Base-by-base conservation (phyloP, 2,113 vertebrate genomes). In the Clupea harengus region DNA sequence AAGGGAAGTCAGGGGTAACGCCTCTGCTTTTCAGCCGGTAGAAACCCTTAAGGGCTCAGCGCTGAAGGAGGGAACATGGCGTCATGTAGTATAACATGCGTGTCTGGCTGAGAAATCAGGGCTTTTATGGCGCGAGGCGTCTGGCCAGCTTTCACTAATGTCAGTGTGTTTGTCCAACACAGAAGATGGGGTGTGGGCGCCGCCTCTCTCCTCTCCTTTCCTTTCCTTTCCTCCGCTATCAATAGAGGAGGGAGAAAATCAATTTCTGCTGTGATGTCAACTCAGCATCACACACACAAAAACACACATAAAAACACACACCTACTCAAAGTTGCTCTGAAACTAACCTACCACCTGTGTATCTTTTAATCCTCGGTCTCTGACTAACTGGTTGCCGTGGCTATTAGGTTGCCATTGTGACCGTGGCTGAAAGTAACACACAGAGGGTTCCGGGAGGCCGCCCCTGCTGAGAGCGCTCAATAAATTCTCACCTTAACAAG, bases 401-500 rank as follows among this genome's bases (percentile, higher is more conserved):
- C 39, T 78, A 78, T 78, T 78, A 32, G 72, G 28, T 78, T 78
- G 72, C 11, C 39, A 11, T 28, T 17, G 32, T 78, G 72, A 78
- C 72, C 39, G 72, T 78, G 72, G 28, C 20, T 11, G 28, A 78
- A 28, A 84, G n/a, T 0, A n/a, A 50, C 6, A 82, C 45, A 28
- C 88, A 92, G 85, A 92, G 88, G 88, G 89, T 90, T 86, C 83
- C 87, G 85, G 89, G 88, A 90, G 87, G 85, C 85, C 82, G 80
- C 81, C 88, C 86, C 78, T 67, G 86, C 64, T 57, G 87, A 32
- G 88, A 88, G 88, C 83, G 85, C 86, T 91, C 87, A 46, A 92
- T 92, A 89, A 86, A 92, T 92, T 88, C 90, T 89, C 87, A 88
- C 89, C 64, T 39, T 85, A 87, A 87, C 81, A 85, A 86, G 87